phyloP scores from a whole-genome alignment of 1,140 invertebrate species.

The Penaeus japonicus region DNA sequence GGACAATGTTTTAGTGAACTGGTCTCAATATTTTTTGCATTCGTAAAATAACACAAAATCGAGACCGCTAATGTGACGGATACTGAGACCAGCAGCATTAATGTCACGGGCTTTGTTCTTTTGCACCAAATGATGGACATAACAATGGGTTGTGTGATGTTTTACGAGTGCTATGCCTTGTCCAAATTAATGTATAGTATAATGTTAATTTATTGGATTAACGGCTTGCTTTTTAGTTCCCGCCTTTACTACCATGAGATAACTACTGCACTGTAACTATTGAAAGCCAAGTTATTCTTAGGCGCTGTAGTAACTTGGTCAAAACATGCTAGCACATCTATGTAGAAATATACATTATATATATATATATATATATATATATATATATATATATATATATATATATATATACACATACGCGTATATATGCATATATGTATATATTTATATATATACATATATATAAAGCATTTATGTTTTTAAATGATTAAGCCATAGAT shows the following conservation, averaged over 20 bases:
- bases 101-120: background rate
- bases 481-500: background rate
- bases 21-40: no score
- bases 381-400: constrained; percentile 29
- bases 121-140: background rate
- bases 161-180: background rate
- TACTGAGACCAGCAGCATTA: background rate
- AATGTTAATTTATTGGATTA: background rate
- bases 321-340: background rate
- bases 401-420: background rate
- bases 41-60: no score
- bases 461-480: background rate
- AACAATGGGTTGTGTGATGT: background rate
- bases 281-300: background rate
- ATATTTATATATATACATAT: background rate
- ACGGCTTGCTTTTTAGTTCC: background rate
- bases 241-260: no score
- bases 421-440: background rate
- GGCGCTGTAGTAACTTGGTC: background rate
- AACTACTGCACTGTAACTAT: no score
- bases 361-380: constrained; percentile 22
- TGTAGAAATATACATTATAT: background rate
- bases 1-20: no score
- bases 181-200: constrained; percentile 14
- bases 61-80: no score